Conservation (phyloP, 2,888 invertebrate genomes). For the Nycteola revayana region DNA sequence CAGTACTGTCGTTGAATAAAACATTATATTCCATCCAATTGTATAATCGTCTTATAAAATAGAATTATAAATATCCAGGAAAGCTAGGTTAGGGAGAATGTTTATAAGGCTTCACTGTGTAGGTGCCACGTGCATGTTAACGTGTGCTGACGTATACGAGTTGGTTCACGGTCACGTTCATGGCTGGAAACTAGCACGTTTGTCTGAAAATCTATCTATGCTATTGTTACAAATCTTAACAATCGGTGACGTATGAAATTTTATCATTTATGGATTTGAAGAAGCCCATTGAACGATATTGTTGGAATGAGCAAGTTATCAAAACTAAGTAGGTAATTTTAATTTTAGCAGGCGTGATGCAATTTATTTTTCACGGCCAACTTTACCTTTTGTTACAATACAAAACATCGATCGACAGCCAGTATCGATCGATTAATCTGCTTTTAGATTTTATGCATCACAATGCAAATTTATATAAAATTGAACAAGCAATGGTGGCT, state of each 20-base stretch:
- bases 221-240: slow-evolving; percentile 8
- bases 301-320: not conserved
- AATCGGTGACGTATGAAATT: slow-evolving; percentile 8
- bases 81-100: slow-evolving; percentile 24
- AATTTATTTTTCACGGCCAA: too few species aligned
- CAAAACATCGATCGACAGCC: too few species aligned
- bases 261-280: slow-evolving; percentile 2
- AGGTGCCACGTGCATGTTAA: slow-evolving; percentile 40
- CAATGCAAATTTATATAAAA: too few species aligned
- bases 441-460: too few species aligned
- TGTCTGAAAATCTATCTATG: slow-evolving; percentile 19
- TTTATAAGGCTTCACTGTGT: slow-evolving; percentile 61
- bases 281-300: not conserved
- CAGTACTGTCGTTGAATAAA: slow-evolving; percentile 29
- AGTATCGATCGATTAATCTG: too few species aligned
- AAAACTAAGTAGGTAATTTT: not conserved
- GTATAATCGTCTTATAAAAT: slow-evolving; percentile 52
- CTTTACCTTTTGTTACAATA: too few species aligned
- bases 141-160: slow-evolving; percentile 40
- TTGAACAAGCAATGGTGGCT: too few species aligned
- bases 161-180: slow-evolving; percentile 69
- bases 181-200: slow-evolving; percentile 38
- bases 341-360: too few species aligned
- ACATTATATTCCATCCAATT: slow-evolving; percentile 25
- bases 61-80: slow-evolving; percentile 34